Evolutionary conservation across 2,113 vertebrate species (phyloP).

Genomic region (Pipra filicauda): DNA sequence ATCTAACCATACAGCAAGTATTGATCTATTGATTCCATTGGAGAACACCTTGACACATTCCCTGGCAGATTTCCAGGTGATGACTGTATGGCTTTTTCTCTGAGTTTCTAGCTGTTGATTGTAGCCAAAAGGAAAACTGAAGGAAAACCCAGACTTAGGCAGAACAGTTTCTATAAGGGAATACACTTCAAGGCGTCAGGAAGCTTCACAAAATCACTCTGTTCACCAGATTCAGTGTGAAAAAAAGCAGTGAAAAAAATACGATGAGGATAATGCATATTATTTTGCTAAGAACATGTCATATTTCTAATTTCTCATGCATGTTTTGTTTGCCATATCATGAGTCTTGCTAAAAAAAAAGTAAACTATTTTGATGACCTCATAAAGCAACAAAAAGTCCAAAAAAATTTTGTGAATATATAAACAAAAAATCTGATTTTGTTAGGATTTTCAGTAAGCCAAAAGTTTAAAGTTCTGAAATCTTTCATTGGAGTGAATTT

Average conservation of each 20-base stretch:
- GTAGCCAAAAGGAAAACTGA: background rate
- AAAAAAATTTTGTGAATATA: background rate
- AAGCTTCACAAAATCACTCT: background rate
- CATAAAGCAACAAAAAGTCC: background rate
- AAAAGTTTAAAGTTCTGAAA: background rate
- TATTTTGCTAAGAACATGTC: background rate
- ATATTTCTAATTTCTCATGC: background rate
- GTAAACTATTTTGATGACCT: background rate
- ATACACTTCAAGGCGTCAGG: background rate
- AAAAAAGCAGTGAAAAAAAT: background rate
- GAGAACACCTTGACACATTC: background rate
- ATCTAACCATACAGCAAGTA: background rate
- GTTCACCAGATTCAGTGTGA: background rate
- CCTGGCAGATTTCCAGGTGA: background rate
- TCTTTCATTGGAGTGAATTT: background rate
- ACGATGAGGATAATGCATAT: background rate
- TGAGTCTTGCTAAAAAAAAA: background rate
- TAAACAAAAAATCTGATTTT: background rate
- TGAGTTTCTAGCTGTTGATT: background rate
- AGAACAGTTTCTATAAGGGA: background rate
- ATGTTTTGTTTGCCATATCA: background rate
- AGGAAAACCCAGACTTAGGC: background rate
- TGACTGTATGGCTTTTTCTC: background rate
- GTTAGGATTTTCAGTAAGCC: background rate
- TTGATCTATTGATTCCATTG: background rate